Conservation (phyloP, 2,888 invertebrate species). For the Gryllus longicercus region DNA sequence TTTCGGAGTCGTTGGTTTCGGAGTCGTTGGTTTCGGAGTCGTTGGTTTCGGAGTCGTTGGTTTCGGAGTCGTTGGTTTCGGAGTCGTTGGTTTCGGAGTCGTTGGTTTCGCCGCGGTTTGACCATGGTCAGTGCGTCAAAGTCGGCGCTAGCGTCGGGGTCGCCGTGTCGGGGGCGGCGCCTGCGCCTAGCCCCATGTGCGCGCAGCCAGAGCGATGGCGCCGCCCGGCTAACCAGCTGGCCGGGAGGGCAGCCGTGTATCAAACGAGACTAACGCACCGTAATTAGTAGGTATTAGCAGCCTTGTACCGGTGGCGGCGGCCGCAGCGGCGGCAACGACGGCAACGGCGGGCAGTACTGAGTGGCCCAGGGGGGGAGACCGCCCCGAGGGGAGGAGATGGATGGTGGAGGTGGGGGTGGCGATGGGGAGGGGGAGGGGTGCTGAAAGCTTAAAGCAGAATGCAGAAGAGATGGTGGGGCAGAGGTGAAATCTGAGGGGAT, state of each 20-base stretch:
- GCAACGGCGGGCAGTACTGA: too few relatives aligned
- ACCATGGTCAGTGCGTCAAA: not conserved
- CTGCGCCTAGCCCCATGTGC: not conserved
- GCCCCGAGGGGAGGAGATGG: too few relatives aligned
- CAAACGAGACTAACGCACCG: constrained; percentile 3
- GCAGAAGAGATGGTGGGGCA: too few relatives aligned
- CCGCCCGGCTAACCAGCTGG: too few relatives aligned
- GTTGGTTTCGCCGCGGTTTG: not conserved
- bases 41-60: not conserved
- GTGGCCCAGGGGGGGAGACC: too few relatives aligned
- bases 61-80: not conserved
- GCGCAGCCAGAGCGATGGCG: not conserved
- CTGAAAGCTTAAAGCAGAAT: too few relatives aligned
- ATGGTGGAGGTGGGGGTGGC: too few relatives aligned
- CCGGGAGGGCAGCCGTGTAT: constrained; percentile 17
- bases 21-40: not conserved
- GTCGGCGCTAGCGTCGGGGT: not conserved
- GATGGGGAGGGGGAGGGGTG: too few relatives aligned
- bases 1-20: not conserved
- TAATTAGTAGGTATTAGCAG: constrained; percentile 1
- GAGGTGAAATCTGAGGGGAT: too few relatives aligned
- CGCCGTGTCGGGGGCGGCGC: not conserved
- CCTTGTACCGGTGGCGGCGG: not conserved
- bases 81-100: not conserved
- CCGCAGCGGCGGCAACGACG: not conserved